Evolutionary conservation across 2,797 vertebrate genomes (phyloP).

Genomic region (Saxicola maurus): DNA sequence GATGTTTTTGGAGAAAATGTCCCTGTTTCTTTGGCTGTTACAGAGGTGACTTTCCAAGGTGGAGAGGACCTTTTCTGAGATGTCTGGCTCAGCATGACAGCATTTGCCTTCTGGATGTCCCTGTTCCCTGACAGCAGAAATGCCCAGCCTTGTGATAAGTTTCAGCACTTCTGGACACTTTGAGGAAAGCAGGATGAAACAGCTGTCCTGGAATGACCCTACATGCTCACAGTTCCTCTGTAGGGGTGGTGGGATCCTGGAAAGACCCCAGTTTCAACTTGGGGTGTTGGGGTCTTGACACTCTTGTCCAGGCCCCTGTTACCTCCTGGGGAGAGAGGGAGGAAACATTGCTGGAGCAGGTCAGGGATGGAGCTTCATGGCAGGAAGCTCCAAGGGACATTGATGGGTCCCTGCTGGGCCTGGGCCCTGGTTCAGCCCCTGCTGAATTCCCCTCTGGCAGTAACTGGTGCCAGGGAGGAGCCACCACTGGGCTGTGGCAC

Average conservation of each 20-base stretch:
- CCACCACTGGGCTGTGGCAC: fast-evolving
- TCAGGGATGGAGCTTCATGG: neutral
- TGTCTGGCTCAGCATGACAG: neutral
- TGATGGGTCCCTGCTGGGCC: neutral
- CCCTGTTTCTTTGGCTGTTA: neutral
- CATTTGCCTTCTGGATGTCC: neutral
- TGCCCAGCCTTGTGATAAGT: no score
- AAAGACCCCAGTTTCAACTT: neutral
- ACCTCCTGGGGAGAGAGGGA: neutral
- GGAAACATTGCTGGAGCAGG: neutral
- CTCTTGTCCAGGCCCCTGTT: neutral
- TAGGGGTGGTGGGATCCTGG: neutral
- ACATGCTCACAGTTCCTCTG: neutral
- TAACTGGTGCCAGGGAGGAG: neutral
- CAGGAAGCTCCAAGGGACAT: neutral
- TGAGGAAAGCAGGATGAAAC: neutral
- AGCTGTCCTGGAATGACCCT: neutral
- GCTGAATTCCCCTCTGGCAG: neutral
- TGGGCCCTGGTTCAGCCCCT: neutral
- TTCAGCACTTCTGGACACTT: neutral
- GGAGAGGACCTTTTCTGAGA: neutral
- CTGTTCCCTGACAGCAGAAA: neutral
- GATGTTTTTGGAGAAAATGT: neutral
- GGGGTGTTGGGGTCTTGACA: neutral
- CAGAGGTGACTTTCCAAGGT: neutral